Evolutionary conservation across 2,888 invertebrate genomes (phyloP), one percentile per base, ranked within the genome.

Genomic region (Encarsia formosa): DNA sequence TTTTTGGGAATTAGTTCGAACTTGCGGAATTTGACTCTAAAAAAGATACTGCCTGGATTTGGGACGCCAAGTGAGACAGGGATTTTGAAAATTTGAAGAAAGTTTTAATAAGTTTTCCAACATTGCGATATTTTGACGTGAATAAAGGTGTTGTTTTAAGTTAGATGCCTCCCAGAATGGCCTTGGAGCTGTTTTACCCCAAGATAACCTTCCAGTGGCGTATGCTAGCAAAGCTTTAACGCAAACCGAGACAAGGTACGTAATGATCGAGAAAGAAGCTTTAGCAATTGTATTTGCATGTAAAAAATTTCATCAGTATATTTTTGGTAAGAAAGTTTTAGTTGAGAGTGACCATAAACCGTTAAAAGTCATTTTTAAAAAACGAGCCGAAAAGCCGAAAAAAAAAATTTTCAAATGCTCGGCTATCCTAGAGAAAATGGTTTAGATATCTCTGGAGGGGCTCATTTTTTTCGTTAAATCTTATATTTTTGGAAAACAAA

Each of bases 251-350:
- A 23, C 42, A 18, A 59, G 50, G 9, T 68, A 65, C 57, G 60
- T 64, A 16, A 66, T 67, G 49, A 68, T 69, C 6, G 68, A 70
- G 46, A 68, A 69, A 56, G 69, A 71, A 52, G 56, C 64, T 9
- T 44, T 68, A 31, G 69, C 70, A 2, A 67, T 70, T 32, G 54
- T 52, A 8, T 68, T 69, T 56, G 67, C 59, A 5, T 65, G 65
- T 47, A 45, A 60, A 22, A 65, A 64, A 48, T 71, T 69, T 52
- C 62, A 65, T 18, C 64, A 66, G 50, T 71, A 68, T 49, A 59
- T 71, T 4, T 69, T 61, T 58, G 67, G 62, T 3, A 51, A 60
- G 42, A 49, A 49, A 55, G 49, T 64, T 5, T 31, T 52, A 11
- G 59, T 70, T 6, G 56, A 68, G 57, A 65, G 43, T 11, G 62